Conservation (phyloP, 2,113 vertebrate genomes). For the Lota lota region DNA sequence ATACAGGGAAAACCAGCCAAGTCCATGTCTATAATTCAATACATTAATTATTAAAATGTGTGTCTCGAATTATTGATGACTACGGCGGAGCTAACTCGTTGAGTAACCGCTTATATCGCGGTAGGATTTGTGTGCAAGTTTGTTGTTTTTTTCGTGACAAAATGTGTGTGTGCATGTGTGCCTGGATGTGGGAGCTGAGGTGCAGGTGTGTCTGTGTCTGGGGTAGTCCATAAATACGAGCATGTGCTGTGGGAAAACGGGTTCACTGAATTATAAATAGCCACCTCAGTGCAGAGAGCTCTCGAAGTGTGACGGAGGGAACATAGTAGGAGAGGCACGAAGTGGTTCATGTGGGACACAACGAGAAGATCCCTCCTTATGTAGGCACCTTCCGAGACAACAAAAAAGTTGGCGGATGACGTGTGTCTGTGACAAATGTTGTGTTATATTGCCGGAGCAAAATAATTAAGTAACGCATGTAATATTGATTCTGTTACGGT, state of each 20-base stretch:
- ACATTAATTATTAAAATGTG: conserved; percentile 32
- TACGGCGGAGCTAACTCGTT: conserved; percentile 11
- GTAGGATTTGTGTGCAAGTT: not conserved
- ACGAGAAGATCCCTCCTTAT: too few relatives aligned
- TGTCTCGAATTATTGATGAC: conserved; percentile 28
- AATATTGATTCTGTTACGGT: too few relatives aligned
- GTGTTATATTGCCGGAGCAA: too few relatives aligned
- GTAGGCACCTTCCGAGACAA: too few relatives aligned
- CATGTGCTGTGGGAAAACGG: not conserved
- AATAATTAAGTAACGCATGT: too few relatives aligned
- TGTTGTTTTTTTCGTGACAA: not conserved
- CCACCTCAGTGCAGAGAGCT: too few relatives aligned
- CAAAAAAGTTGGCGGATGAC: too few relatives aligned
- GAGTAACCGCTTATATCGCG: not conserved
- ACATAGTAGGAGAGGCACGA: too few relatives aligned
- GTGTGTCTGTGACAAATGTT: too few relatives aligned
- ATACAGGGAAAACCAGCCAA: too few relatives aligned
- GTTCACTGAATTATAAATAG: too few relatives aligned
- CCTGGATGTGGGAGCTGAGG: not conserved
- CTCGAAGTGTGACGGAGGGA: too few relatives aligned
- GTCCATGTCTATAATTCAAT: conserved; percentile 17
- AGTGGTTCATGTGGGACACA: not conserved
- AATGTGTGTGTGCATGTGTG: not conserved
- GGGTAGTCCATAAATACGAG: not conserved
- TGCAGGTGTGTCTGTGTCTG: not conserved